phyloP scores from a whole-genome alignment of 2,113 vertebrate species.

The Blennius ocellaris region DNA sequence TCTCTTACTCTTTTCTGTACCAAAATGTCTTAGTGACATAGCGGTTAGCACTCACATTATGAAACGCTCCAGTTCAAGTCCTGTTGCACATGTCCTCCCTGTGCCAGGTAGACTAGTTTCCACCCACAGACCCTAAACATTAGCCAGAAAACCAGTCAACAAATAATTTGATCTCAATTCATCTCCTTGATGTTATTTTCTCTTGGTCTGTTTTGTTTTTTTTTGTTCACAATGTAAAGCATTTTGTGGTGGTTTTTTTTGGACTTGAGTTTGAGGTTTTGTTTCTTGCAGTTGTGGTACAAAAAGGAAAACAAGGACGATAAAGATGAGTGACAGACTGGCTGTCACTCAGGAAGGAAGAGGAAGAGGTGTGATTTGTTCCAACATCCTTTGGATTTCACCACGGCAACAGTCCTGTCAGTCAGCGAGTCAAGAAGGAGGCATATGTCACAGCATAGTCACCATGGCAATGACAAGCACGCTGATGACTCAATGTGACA shows the following conservation, averaged over 20 bases:
- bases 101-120: too few relatives aligned
- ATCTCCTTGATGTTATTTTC: neutral
- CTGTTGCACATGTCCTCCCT: too few relatives aligned
- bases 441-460: constrained; percentile 68
- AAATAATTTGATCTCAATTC: neutral
- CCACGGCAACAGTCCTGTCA: constrained; percentile 58
- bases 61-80: too few relatives aligned
- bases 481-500: constrained; percentile 70
- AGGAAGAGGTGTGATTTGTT: constrained; percentile 66
- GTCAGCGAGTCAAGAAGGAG: constrained; percentile 56
- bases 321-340: constrained; percentile 40
- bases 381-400: constrained; percentile 67
- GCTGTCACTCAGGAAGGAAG: constrained; percentile 60
- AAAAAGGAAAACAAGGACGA: constrained; percentile 27
- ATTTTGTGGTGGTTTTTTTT: neutral
- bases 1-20: too few relatives aligned
- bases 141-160: neutral
- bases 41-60: too few relatives aligned
- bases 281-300: constrained; percentile 7
- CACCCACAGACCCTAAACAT: too few relatives aligned
- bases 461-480: constrained; percentile 57
- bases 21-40: too few relatives aligned
- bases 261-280: neutral
- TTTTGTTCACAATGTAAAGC: neutral
- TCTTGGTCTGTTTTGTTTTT: constrained; percentile 5